Evolutionary conservation across 1,140 invertebrate species (phyloP), one percentile per base, ranked within the genome.

Genomic region (Panagrolaimus sp.): DNA sequence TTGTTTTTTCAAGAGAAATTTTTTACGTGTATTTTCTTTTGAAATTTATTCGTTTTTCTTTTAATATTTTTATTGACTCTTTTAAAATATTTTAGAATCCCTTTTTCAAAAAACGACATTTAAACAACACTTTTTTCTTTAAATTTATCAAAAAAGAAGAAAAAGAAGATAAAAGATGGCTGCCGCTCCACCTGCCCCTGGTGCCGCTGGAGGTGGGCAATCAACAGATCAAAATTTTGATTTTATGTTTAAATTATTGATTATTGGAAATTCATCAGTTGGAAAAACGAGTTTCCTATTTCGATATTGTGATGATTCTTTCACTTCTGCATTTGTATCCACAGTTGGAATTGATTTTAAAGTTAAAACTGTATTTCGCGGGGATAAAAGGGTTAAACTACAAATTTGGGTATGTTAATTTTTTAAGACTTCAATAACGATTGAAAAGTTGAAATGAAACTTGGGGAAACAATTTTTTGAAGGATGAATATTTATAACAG

Each of bases 261-360:
- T 98, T 80, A 98, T 98, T 83, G 96, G 96, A 74, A 99, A 99
- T 86, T 96, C 93, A 83, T 95, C 92, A 72, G 96, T 98, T 38
- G 96, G 96, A 63, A 99, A 99, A 87, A 99, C 96, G 1, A 98
- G 93, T 65, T 98, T 99, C 84, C 89, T 99, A 68, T 98, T 99
- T 87, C 90, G 96, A 71, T 99, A 99, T 84, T 96, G 96, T 43
- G 96, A 98, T 84, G 95, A 98, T 85, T 97, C 94, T 66, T 99
- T 98, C 86, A 98, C 95, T 65, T 98, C 96, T 70, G 95, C 96
- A 70, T 98, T 98, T 84, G 95, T 98, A 67, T 96, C 94, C 71
- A 99, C 96, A 48, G 96, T 99, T 65, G 96, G 96, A 68, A 99
- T 99, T 79, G 96, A 99, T 87, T 99, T 99, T 87, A 99, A 99